phyloP scores from a whole-genome alignment of 2,797 vertebrate genomes.

The Peromyscus eremicus region DNA sequence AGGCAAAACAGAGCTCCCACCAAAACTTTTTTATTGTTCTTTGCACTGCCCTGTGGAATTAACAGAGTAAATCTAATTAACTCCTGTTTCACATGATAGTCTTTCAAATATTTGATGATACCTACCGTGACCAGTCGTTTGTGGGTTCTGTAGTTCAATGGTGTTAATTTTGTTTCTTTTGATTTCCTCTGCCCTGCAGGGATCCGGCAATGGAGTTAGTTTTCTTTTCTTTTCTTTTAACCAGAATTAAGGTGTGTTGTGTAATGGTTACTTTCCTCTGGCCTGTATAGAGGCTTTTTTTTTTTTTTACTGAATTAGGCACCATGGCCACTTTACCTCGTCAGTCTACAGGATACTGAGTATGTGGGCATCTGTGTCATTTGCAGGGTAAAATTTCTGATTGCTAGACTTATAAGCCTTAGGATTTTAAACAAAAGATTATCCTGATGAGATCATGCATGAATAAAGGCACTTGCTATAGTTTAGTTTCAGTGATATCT shows the following conservation, averaged over 20 bases:
- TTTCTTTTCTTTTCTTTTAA: neutral
- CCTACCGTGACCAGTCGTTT: slow-evolving; percentile 41
- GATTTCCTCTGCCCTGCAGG: slow-evolving; percentile 62
- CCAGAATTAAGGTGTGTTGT: neutral
- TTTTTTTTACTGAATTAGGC: slow-evolving; percentile 7
- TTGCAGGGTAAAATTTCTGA: neutral
- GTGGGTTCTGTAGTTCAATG: slow-evolving; percentile 24
- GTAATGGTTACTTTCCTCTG: neutral
- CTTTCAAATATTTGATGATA: slow-evolving; percentile 77
- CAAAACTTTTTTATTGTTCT: slow-evolving; percentile 67
- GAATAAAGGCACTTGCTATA: neutral
- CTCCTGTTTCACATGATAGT: slow-evolving; percentile 71
- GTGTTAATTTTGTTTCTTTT: slow-evolving; percentile 69
- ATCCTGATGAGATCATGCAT: neutral
- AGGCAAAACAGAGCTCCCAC: slow-evolving; percentile 25
- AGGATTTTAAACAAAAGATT: neutral
- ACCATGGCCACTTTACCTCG: neutral
- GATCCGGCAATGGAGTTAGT: neutral
- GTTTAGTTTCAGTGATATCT: neutral
- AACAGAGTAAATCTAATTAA: slow-evolving; percentile 79
- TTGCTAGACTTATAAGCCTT: neutral
- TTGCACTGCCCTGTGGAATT: slow-evolving; percentile 54
- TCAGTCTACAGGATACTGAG: neutral
- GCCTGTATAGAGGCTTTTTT: neutral
- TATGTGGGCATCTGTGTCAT: neutral